These are phyloP conservation scores for Rhamphomyia laevipes DNA, from an alignment of 2,888 invertebrate genomes.

Conservation along the genomic window DNA sequence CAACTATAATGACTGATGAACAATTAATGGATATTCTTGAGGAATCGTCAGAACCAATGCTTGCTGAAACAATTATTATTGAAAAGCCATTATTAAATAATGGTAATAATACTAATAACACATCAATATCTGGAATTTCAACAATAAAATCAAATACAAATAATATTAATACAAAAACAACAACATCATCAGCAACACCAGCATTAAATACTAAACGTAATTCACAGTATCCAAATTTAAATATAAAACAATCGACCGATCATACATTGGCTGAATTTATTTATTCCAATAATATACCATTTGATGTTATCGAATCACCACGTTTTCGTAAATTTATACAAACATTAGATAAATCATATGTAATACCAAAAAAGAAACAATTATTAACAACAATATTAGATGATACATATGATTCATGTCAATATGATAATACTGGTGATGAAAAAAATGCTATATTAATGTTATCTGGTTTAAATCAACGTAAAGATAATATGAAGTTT, in stretches of 20 bases:
- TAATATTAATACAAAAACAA: too few relatives aligned
- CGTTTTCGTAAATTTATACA: neutral
- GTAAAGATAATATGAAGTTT: neutral
- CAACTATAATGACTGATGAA: too few relatives aligned
- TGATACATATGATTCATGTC: neutral
- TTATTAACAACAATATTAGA: neutral
- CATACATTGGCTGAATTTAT: neutral
- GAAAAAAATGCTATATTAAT: conserved; percentile 3
- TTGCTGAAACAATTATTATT: neutral
- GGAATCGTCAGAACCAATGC: too few relatives aligned
- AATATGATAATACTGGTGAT: neutral
- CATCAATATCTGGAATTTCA: neutral
- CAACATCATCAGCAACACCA: too few relatives aligned
- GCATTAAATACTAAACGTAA: neutral
- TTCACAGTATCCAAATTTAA: neutral
- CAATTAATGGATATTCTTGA: too few relatives aligned
- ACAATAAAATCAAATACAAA: neutral
- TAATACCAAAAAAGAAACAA: neutral
- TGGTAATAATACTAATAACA: neutral
- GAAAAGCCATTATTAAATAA: neutral
- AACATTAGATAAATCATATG: neutral
- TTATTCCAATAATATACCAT: neutral
- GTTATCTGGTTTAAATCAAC: conserved; percentile 5
- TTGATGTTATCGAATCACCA: neutral
- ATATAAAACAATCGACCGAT: neutral